Conservation (phyloP, 2,113 vertebrate species). For the Odontesthes bonariensis region DNA sequence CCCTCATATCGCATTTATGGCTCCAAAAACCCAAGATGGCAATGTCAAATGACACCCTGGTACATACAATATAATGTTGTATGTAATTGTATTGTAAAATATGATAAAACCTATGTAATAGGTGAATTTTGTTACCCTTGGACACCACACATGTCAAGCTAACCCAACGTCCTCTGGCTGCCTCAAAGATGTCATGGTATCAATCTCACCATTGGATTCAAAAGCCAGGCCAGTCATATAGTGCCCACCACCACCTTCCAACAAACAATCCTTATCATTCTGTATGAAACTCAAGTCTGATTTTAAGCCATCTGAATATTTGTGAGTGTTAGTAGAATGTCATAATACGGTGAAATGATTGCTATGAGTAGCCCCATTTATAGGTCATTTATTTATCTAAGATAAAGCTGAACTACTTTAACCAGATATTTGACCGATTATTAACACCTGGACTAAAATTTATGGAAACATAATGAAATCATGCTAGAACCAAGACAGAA, state of each 20-base stretch:
- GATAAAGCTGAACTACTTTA: conserved; percentile 11
- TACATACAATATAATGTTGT: too few species aligned
- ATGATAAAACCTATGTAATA: not conserved
- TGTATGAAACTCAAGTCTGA: too few species aligned
- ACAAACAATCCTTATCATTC: too few species aligned
- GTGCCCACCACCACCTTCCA: too few species aligned
- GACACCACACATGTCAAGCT: not conserved
- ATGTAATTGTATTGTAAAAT: not conserved
- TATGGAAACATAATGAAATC: conserved; percentile 27
- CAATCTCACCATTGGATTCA: too few species aligned
- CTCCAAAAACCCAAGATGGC: too few species aligned
- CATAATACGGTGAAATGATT: not conserved
- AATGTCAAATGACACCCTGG: too few species aligned
- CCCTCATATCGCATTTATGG: too few species aligned
- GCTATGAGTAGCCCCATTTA: not conserved
- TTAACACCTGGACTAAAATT: not conserved
- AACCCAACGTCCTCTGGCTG: not conserved
- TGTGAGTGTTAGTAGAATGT: not conserved
- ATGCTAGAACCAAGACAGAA: conserved; percentile 48
- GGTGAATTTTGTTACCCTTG: not conserved
- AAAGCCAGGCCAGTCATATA: too few species aligned
- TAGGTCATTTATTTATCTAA: conserved; percentile 7
- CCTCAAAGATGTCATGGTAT: too few species aligned
- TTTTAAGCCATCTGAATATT: not conserved
- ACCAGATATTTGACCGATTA: conserved; percentile 2